Conservation (phyloP, 2,797 vertebrate species). For the Sternotherus odoratus region DNA sequence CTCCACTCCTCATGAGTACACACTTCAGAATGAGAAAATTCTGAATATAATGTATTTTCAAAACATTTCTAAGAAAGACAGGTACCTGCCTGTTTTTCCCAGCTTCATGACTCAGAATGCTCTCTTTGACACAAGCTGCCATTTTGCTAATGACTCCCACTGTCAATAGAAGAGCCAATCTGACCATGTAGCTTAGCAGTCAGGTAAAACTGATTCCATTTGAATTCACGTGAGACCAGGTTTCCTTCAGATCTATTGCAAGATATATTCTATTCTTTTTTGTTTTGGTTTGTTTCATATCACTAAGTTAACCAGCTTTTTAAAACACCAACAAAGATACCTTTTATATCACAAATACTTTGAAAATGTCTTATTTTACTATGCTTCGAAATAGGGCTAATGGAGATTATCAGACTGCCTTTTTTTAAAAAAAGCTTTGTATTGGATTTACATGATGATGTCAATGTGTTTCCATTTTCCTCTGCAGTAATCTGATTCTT, state of each 20-base stretch:
- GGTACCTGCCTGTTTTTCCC: neutral
- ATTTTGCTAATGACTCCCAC: neutral
- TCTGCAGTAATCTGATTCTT: neutral
- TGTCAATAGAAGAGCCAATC: neutral
- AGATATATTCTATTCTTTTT: neutral
- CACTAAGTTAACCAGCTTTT: neutral
- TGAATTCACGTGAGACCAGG: neutral
- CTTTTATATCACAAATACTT: neutral
- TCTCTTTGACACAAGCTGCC: neutral
- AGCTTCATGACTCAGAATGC: neutral
- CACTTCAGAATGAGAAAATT: neutral
- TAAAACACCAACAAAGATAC: neutral
- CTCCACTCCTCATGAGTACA: neutral
- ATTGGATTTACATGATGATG: neutral
- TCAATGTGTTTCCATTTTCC: conserved; percentile 1
- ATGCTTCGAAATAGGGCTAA: neutral
- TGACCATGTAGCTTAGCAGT: neutral
- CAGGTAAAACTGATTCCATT: neutral
- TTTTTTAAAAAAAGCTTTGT: neutral
- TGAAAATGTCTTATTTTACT: neutral
- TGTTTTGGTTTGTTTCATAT: neutral
- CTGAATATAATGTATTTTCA: neutral
- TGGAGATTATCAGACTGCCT: neutral
- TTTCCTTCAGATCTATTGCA: neutral
- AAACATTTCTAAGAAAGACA: neutral